These are phyloP conservation scores for Bostrychus sinensis DNA, from an alignment of 2,113 vertebrate genomes.

Conservation along the genomic window DNA sequence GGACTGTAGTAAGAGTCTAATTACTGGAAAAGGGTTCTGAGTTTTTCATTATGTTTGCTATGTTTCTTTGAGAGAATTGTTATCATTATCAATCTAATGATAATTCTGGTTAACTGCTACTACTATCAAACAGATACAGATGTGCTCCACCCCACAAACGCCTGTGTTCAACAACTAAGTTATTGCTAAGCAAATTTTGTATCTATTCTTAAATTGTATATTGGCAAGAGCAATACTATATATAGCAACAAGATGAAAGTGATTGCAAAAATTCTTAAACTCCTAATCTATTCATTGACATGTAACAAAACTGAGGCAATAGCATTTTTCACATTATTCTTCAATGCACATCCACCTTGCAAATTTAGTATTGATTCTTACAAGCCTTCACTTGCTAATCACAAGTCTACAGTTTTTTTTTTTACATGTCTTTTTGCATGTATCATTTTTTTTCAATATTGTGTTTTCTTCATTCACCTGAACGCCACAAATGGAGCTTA, in stretches of 20 bases:
- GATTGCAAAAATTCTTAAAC: no score
- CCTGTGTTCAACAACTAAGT: no score
- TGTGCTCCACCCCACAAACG: no score
- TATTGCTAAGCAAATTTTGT: no score
- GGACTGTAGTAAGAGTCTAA: neutral
- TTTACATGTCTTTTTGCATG: conserved; percentile 10
- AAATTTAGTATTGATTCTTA: no score
- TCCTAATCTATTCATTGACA: no score
- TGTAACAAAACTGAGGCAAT: no score
- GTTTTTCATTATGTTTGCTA: neutral
- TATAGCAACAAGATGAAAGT: no score
- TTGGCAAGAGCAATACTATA: no score
- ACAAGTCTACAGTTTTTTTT: conserved; percentile 6
- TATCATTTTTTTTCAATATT: conserved; percentile 7
- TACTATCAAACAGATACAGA: neutral
- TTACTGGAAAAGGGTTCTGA: neutral
- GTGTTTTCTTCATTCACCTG: conserved; percentile 30
- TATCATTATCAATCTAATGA: neutral
- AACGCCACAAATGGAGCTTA: conserved; percentile 35
- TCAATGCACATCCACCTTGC: no score
- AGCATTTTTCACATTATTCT: no score
- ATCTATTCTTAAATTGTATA: no score
- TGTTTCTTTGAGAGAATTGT: neutral
- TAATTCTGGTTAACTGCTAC: neutral
- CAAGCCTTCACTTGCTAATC: neutral